Evolutionary conservation across 2,797 vertebrate species (phyloP), one percentile per base, ranked within the genome.

Genomic region (Hippocampus kuda): DNA sequence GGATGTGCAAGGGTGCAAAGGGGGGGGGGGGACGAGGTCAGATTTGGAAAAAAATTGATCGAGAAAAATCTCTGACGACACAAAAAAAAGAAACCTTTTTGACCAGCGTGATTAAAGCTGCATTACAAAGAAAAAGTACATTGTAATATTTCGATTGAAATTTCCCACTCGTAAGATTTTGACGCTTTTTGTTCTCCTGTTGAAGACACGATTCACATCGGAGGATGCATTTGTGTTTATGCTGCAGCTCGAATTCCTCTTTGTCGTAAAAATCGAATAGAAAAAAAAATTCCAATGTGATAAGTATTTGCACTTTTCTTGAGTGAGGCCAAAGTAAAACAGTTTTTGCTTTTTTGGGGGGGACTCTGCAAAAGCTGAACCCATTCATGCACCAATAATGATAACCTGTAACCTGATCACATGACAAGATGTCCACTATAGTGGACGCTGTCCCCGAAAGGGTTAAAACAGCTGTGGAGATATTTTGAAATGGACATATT

Each of bases 301-400:
- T 27, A 44, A 48, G 48, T 46, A 46, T 27, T 48, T 65, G 63
- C 65, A 51, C 65, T 66, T 66, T 51, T 66, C 48, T 27, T n/a
- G 26, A 66, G 34, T 66, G 65, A 51, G 65, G 65, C 46, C 49
- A 66, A 53, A 66, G 63, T 65, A 24, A 65, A 65, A 65, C 18
- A 10, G 18, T 30, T 34, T 34, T 34, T 5, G 30, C 7, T 61
- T 61, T 61, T 27, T 60, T 61, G 34, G 34, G 34, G 34, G 27
- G 4, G 27, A 38, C 27, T 2, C 15, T 59, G 56, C 18, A 6
- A 59, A 15, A 53, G 53, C 53, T 56, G n/a, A 56, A 61, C 16
- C 20, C 59, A 61, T 9, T 16, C 26, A 8, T 61, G 30, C 34
- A 38, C 34, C 34, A 38, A 38, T 8, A 38, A 38, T 38, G 34